Evolutionary conservation across 1,140 invertebrate species (phyloP).

Genomic region (Drosophila ercepeae): DNA sequence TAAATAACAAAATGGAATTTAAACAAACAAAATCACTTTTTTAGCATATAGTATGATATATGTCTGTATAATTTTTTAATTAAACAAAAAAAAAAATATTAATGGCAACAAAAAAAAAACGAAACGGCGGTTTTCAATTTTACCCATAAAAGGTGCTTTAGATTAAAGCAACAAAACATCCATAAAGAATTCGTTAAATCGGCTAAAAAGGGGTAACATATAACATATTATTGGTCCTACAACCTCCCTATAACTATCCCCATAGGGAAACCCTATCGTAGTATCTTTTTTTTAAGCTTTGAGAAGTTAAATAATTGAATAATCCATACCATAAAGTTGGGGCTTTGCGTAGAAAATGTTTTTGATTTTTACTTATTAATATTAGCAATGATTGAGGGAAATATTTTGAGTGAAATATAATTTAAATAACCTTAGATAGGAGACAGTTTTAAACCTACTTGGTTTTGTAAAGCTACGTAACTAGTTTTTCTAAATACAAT

Average conservation of each 20-base stretch:
- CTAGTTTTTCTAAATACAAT: no score
- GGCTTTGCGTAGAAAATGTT: no score
- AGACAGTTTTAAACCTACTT: no score
- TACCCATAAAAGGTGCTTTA: conserved; percentile 48
- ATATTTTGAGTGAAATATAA: no score
- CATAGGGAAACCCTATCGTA: no score
- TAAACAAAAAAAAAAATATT: conserved; percentile 75
- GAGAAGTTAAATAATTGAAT: no score
- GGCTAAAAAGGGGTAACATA: conserved; percentile 15
- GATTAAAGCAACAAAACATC: conserved; percentile 6
- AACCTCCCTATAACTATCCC: neutral
- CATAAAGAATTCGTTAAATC: conserved; percentile 7
- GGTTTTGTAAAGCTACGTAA: no score
- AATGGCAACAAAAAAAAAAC: conserved; percentile 79
- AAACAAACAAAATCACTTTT: conserved; percentile 41
- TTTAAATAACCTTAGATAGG: no score
- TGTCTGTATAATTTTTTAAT: conserved; percentile 82
- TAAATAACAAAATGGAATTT: conserved; percentile 18
- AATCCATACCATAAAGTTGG: no score
- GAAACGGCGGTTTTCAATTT: conserved; percentile 79
- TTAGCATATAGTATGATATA: conserved; percentile 81
- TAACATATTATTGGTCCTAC: neutral
- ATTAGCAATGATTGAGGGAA: no score
- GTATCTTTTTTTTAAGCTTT: no score
- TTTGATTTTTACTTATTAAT: no score